A percentile compares a stretch with the other conserved stretches of the same genome.
These are phyloP conservation scores for Tonatia bakeri DNA, from an alignment of 2,113 vertebrate species.

Conservation along the genomic window DNA sequence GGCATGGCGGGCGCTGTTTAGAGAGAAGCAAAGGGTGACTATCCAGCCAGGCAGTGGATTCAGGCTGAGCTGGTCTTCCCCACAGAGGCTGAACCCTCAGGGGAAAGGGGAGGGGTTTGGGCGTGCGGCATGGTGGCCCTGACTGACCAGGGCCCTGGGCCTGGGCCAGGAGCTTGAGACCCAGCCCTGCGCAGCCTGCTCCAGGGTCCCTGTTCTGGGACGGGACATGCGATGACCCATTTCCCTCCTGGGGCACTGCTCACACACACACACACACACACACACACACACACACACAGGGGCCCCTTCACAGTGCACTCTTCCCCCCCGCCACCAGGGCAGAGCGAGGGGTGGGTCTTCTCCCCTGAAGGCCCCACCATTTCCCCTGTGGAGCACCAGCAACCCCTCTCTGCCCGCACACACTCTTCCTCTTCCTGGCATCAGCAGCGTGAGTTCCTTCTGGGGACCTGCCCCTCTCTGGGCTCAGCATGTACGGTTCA, in stretches of 20 bases:
- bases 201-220: not conserved
- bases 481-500: not conserved
- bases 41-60: accelerated
- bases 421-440: accelerated
- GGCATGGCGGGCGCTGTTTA: accelerated
- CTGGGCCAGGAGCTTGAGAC: not conserved
- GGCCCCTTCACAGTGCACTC: not conserved
- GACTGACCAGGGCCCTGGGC: accelerated
- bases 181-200: not conserved
- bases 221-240: accelerated
- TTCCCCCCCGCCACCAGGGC: not conserved
- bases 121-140: accelerated
- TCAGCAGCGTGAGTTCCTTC: not conserved
- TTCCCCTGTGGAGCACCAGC: not conserved
- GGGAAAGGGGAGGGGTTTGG: not conserved
- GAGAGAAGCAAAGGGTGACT: not conserved
- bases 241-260: accelerated
- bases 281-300: not conserved
- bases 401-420: too few relatives aligned
- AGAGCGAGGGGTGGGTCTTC: accelerated
- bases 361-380: accelerated
- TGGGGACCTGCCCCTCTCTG: too few relatives aligned
- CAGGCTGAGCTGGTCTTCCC: not conserved
- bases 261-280: not conserved
- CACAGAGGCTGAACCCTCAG: too few relatives aligned